Conservation (phyloP, 2,113 vertebrate genomes). For the Gracilinanus agilis region DNA sequence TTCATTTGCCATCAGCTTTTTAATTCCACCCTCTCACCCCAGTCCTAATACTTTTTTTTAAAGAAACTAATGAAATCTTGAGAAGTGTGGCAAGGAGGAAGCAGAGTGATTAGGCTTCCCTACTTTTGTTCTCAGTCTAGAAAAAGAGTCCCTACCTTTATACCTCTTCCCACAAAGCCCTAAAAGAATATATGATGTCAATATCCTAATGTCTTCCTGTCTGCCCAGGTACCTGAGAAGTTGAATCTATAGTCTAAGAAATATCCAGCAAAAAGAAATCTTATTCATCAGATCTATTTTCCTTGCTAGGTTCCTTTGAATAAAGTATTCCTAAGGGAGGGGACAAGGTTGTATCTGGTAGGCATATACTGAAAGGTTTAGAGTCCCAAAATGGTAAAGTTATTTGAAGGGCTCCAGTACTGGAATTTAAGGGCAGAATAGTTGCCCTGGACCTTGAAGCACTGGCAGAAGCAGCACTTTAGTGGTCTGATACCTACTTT, state of each 20-base stretch:
- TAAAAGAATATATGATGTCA: slow-evolving; percentile 16
- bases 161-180: neutral
- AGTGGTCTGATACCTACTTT: slow-evolving; percentile 41
- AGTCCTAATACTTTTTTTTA: neutral
- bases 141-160: slow-evolving; percentile 18
- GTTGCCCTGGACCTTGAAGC: slow-evolving; percentile 1
- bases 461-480: slow-evolving; percentile 28
- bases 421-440: slow-evolving; percentile 4
- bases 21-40: neutral
- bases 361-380: neutral
- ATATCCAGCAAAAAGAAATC: neutral
- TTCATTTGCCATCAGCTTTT: neutral
- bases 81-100: neutral
- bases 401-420: slow-evolving; percentile 17
- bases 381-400: slow-evolving; percentile 14
- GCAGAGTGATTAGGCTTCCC: neutral
- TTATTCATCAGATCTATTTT: slow-evolving; percentile 23
- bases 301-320: slow-evolving; percentile 5
- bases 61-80: neutral
- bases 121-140: slow-evolving; percentile 23
- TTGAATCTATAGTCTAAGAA: neutral
- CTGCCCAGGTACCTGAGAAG: neutral
- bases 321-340: neutral
- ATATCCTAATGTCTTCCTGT: slow-evolving; percentile 3
- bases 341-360: neutral